phyloP scores from a whole-genome alignment of 2,797 vertebrate genomes.

The Micropoecilia bifurca region DNA sequence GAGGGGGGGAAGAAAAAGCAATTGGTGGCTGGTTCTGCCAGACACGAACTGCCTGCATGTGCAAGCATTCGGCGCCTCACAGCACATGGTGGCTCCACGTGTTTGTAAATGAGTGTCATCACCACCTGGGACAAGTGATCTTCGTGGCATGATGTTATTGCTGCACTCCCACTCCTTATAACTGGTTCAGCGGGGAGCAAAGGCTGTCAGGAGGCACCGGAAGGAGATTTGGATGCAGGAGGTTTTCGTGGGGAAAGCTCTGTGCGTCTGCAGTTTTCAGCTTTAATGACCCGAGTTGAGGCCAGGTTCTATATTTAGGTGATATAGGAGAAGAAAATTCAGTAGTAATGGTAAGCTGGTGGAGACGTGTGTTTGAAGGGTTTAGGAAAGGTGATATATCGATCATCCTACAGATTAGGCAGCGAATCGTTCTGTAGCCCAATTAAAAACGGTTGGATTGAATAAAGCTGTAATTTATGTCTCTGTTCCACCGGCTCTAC shows the following conservation, averaged over 20 bases:
- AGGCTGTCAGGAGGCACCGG: slow-evolving; percentile 8
- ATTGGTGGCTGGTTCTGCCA: neutral
- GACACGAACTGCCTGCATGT: neutral
- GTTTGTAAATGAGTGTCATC: slow-evolving; percentile 17
- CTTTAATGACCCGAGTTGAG: slow-evolving; percentile 49
- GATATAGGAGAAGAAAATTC: slow-evolving; percentile 60
- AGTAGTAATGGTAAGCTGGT: slow-evolving; percentile 27
- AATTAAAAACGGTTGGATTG: neutral
- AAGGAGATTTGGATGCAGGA: slow-evolving; percentile 46
- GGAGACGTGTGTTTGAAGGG: slow-evolving; percentile 36
- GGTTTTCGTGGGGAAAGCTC: slow-evolving; percentile 17
- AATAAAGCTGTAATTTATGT: neutral
- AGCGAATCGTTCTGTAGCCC: neutral
- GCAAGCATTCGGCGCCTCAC: neutral
- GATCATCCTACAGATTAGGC: neutral
- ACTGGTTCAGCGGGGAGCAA: slow-evolving; percentile 30
- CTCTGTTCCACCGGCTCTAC: too few species aligned
- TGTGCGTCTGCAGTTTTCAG: slow-evolving; percentile 31
- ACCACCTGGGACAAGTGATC: slow-evolving; percentile 32
- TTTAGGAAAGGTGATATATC: slow-evolving; percentile 31
- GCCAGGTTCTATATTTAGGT: slow-evolving; percentile 54
- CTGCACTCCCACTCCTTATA: slow-evolving; percentile 21
- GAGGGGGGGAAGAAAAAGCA: neutral
- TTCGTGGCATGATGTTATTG: slow-evolving; percentile 23
- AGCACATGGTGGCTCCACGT: slow-evolving; percentile 22